Evolutionary conservation across 2,888 invertebrate genomes (phyloP), one percentile per base, ranked within the genome.

Genomic region (Serrognathus titanus): DNA sequence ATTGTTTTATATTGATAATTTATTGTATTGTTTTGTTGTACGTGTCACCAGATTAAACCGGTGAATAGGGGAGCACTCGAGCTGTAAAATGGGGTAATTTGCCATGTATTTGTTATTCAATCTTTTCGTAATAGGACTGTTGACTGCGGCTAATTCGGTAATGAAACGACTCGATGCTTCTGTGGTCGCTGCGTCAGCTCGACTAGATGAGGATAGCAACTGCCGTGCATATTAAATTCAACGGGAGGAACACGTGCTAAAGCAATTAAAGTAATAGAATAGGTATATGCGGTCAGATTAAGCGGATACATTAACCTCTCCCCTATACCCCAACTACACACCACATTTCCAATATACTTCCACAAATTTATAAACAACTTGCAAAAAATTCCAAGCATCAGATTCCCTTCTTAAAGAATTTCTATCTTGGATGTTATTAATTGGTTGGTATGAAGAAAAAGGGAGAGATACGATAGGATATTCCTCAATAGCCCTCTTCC

Each of bases 1-100:
- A 75, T 75, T 76, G 75, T 75, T 76, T 76, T 75, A 76, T 76
- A 75, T 75, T 71, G 72, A 72, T 75, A 75, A 76, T 75, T 75
- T 75, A 76, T 76, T 72, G 75, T 75, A 75, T 74, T 70, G 73
- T 75, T 74, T 76, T 76, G 75, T 75, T 73, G 69, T 67, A 71
- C 72, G 72, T 69, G 72, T 72, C 73, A 71, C 64, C 69, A 71
- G 70, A 75, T 75, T 75, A 73, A 75, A 75, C 74, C 71, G 66
- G 62, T 61, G 61, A 63, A 66, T 69, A 68, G 69, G 71, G 66
- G 59, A 59, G 66, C 57, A 59, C 60, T n/a, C 53, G 51, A 51
- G 63, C 63, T 63, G 62, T 67, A 68, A 68, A 70, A 67, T 63
- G 65, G 52, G 54, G 66, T 69, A 67, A 69, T 71, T 68, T 64